phyloP scores from a whole-genome alignment of 1,140 invertebrate genomes.

The Tetragnatha versicolor region DNA sequence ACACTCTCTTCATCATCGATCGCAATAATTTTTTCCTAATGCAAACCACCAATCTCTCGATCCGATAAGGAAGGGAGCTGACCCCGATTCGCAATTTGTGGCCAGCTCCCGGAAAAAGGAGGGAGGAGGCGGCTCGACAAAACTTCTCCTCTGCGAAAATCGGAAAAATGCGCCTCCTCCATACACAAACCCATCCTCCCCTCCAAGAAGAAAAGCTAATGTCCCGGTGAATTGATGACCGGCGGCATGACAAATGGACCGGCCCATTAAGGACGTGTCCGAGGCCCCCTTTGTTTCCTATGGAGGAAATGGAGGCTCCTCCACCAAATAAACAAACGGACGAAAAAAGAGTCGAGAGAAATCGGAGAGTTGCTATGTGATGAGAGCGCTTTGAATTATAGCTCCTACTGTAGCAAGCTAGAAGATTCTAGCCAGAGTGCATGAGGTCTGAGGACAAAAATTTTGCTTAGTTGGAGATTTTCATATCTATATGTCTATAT shows the following conservation, averaged over 20 bases:
- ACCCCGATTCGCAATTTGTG: conserved; percentile 15
- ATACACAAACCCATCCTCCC: conserved; percentile 2
- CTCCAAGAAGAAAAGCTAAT: conserved; percentile 15
- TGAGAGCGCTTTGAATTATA: no score
- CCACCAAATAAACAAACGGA: conserved; percentile 32
- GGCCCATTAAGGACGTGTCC: conserved; percentile 50
- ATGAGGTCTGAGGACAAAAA: no score
- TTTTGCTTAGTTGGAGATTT: no score
- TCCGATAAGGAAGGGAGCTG: background rate
- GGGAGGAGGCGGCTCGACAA: background rate
- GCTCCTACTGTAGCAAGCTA: no score
- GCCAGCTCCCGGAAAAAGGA: conserved; percentile 10
- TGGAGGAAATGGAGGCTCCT: conserved; percentile 33
- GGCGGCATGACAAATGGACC: conserved; percentile 43
- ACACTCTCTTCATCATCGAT: background rate
- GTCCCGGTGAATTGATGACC: conserved; percentile 48
- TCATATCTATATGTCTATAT: no score
- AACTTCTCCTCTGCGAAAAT: background rate
- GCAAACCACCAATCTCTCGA: background rate
- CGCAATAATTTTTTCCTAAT: background rate
- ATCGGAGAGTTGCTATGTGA: background rate
- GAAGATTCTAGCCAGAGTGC: no score
- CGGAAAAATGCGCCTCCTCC: background rate
- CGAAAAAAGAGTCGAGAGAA: background rate
- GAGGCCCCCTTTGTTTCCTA: conserved; percentile 15